Conservation (phyloP, 2,888 invertebrate species). For the Ecliptopera silaceata region DNA sequence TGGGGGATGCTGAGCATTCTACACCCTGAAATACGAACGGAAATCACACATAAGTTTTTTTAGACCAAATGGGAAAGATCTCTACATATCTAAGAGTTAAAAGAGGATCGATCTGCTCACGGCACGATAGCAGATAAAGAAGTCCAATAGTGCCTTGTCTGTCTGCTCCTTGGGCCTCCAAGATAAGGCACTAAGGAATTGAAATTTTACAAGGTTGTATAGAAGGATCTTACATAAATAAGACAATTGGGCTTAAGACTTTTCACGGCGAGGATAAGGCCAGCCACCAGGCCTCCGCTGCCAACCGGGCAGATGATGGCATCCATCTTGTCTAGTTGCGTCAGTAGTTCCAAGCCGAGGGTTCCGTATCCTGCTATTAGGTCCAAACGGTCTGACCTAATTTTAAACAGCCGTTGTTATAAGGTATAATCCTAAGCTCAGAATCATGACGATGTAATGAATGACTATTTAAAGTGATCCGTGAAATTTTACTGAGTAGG, state of each 20-base stretch:
- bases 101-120: too few species aligned
- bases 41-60: neutral
- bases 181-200: too few species aligned
- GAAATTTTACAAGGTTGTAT: neutral
- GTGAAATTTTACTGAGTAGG: neutral
- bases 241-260: slow-evolving; percentile 55
- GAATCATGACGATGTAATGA: too few species aligned
- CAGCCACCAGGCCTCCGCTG: slow-evolving; percentile 52
- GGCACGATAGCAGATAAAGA: too few species aligned
- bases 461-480: neutral
- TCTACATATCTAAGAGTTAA: too few species aligned
- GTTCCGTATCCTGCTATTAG: slow-evolving; percentile 59
- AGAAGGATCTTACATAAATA: slow-evolving; percentile 45
- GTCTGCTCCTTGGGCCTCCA: too few species aligned
- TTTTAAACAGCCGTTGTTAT: neutral
- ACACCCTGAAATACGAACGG: slow-evolving; percentile 84
- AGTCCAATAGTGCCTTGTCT: too few species aligned
- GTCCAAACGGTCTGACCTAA: slow-evolving; percentile 51
- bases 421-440: neutral
- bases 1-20: slow-evolving; percentile 92
- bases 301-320: slow-evolving; percentile 59
- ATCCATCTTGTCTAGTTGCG: slow-evolving; percentile 52
- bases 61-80: too few species aligned
- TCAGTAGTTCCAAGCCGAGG: slow-evolving; percentile 53
- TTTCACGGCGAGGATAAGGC: slow-evolving; percentile 53